Conservation (phyloP, 2,113 vertebrate genomes). For the Colossoma macropomum region DNA sequence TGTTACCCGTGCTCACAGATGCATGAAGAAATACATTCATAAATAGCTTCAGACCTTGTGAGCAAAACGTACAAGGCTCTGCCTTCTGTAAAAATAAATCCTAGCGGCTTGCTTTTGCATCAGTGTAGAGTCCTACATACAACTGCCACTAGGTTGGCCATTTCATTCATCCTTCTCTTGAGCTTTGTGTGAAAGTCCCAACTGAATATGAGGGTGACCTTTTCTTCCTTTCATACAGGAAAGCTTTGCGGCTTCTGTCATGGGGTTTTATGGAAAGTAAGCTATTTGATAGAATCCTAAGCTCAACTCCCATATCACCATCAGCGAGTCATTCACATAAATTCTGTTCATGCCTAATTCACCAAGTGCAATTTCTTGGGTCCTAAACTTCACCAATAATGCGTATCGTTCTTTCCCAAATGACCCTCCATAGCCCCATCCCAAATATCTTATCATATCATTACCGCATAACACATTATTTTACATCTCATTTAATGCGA, state of each 20-base stretch:
- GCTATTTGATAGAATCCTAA: slow-evolving; percentile 33
- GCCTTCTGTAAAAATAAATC: background rate
- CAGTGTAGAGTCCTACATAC: background rate
- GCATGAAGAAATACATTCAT: slow-evolving; percentile 26
- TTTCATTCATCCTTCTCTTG: slow-evolving; percentile 17
- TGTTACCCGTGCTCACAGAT: slow-evolving; percentile 17
- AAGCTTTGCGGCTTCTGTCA: slow-evolving; percentile 24
- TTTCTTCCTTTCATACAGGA: slow-evolving; percentile 43
- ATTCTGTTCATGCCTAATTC: slow-evolving; percentile 36
- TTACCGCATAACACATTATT: background rate
- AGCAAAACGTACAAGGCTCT: background rate
- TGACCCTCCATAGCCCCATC: background rate
- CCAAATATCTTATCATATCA: background rate
- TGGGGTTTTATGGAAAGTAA: slow-evolving; percentile 15
- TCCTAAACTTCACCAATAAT: slow-evolving; percentile 21
- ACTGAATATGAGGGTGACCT: slow-evolving; percentile 33
- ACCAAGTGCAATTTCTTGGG: slow-evolving; percentile 24
- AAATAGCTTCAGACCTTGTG: slow-evolving; percentile 30
- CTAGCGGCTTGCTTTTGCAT: background rate
- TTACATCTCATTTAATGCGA: slow-evolving; percentile 32
- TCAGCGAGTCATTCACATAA: slow-evolving; percentile 27
- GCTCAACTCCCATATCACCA: slow-evolving; percentile 18
- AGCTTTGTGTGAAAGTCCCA: slow-evolving; percentile 18
- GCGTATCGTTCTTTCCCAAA: slow-evolving; percentile 10
- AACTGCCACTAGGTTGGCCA: background rate